These are phyloP conservation scores for Brachystomella parvula DNA, from an alignment of 1,140 invertebrate species.

Conservation along the genomic window DNA sequence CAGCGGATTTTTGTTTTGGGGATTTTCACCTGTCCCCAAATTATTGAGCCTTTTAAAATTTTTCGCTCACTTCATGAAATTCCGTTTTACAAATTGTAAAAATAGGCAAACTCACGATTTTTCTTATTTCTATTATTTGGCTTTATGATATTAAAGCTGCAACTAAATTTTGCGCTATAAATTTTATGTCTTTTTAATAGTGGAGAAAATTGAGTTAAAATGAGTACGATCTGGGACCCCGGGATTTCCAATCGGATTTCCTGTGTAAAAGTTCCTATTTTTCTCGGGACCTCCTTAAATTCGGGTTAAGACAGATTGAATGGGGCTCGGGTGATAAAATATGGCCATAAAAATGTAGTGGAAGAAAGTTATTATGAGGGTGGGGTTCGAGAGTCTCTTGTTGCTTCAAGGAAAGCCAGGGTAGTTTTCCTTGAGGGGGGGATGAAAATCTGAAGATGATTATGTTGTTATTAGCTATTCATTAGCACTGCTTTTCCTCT, in stretches of 20 bases:
- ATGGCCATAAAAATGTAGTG: slow-evolving; percentile 25
- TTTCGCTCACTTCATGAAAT: too few relatives aligned
- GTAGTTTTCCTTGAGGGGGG: too few relatives aligned
- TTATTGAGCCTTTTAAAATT: too few relatives aligned
- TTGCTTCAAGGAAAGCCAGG: neutral
- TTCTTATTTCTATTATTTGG: neutral
- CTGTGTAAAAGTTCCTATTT: neutral
- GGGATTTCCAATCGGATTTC: too few relatives aligned
- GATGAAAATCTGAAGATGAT: too few relatives aligned
- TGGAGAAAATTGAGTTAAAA: neutral
- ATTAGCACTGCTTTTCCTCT: neutral
- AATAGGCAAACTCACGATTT: neutral
- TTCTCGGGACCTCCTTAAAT: neutral
- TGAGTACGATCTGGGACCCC: neutral
- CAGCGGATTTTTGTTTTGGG: too few relatives aligned
- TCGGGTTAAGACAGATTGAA: slow-evolving; percentile 31
- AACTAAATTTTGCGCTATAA: neutral
- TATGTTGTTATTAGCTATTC: slow-evolving; percentile 10
- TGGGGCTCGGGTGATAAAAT: slow-evolving; percentile 31
- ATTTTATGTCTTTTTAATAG: neutral
- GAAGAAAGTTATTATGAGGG: neutral
- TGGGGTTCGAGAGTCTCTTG: neutral
- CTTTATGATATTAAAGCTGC: slow-evolving; percentile 4
- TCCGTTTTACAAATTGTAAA: neutral
- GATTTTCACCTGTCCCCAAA: too few relatives aligned